phyloP scores from a whole-genome alignment of 2,797 vertebrate species.

The Neopelma chrysocephalum region DNA sequence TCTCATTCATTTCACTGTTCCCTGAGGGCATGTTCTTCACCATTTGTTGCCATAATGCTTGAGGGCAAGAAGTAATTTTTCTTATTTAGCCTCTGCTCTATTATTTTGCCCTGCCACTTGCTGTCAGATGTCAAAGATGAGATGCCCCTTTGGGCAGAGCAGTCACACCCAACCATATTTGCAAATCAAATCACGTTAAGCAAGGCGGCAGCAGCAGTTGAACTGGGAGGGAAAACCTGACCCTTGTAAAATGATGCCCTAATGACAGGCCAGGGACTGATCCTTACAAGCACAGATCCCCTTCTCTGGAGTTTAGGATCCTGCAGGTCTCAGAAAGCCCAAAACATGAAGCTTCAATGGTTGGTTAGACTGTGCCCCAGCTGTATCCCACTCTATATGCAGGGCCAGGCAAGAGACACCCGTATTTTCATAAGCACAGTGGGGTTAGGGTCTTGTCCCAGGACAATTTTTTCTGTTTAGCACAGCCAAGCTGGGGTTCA shows the following conservation, averaged over 20 bases:
- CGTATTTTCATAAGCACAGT: accelerated
- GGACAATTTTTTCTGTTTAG: not conserved
- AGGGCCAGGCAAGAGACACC: not conserved
- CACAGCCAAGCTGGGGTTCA: accelerated
- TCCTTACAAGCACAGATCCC: not conserved
- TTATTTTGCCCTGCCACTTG: conserved; percentile 8
- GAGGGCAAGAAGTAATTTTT: conserved; percentile 52
- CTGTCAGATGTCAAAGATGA: conserved; percentile 8
- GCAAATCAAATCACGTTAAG: not conserved
- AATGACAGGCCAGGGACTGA: not conserved
- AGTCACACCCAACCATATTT: not conserved
- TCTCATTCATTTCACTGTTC: conserved; percentile 9
- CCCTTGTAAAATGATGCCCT: not conserved
- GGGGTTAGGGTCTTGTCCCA: not conserved
- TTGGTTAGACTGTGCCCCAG: not conserved
- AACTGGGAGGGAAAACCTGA: not conserved
- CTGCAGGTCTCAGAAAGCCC: not conserved
- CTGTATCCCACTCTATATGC: not conserved
- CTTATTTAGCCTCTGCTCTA: conserved; percentile 46
- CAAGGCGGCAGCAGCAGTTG: not conserved
- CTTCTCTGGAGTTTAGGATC: not conserved
- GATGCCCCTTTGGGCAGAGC: conserved; percentile 13
- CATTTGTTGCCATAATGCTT: conserved; percentile 59
- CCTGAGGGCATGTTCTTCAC: conserved; percentile 43
- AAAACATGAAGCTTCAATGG: not conserved